Evolutionary conservation across 1,140 invertebrate species (phyloP), one percentile per base, ranked within the genome.

Genomic region (Hestina assimilis): DNA sequence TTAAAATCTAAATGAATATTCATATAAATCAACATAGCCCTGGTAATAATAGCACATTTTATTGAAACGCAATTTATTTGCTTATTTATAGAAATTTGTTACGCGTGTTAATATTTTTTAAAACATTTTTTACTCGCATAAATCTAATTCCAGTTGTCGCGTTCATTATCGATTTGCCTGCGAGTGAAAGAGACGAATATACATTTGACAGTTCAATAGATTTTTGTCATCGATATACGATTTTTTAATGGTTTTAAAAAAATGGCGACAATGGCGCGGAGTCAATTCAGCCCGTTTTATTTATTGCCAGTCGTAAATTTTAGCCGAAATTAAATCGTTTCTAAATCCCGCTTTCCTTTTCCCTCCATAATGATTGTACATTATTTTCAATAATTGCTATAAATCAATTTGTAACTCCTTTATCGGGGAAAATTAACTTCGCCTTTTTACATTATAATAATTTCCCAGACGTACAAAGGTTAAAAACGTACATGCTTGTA

Each of bases 1-100:
- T 72, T 75, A 73, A 75, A 73, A 70, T 63, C 41, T 33, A 72
- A 66, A 82, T 84, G 84, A 87, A 87, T 87, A 87, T 87, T 86
- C 83, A 87, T 85, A 85, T 87, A 86, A 86, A 83, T 87, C 83
- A 83, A 78, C 70, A 78, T 84, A 76, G 79, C 66, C 51, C 48
- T 63, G 53, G 43, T 65, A 78, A 86, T 81, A 84, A 86, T 83
- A 43, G 53, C 56, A 19, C 73, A 69, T 84, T 77, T n/a, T 84
- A 87, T 87, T 72, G 83, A 65, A 64, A 70, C 56, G 74, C 79
- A 79, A 87, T 87, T 84, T 87, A 86, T 86, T 86, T 80, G 80
- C 71, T 80, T 84, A 80, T 85, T 87, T 83, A 82, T 80, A 79
- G 70, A 84, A 85, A 86, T 87, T 86, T 83, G 83, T 84, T 77